phyloP scores from a whole-genome alignment of 2,113 vertebrate genomes.

The Piliocolobus tephrosceles region DNA sequence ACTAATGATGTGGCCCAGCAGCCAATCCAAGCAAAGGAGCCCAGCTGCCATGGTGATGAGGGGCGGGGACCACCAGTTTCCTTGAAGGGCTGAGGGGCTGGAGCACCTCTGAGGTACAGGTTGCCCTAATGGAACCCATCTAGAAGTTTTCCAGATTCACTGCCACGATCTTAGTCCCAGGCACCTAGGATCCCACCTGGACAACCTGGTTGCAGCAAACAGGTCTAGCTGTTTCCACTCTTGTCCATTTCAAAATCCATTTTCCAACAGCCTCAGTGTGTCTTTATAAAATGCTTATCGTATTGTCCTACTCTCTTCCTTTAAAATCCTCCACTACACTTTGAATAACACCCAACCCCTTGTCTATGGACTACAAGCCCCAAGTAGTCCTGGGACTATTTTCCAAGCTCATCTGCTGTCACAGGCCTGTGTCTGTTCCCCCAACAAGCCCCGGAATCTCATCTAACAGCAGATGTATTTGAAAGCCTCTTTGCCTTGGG shows the following conservation, averaged over 20 bases:
- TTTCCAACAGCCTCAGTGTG: background rate
- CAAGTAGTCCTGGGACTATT: background rate
- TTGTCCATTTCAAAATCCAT: background rate
- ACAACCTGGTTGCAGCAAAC: background rate
- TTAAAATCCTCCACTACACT: background rate
- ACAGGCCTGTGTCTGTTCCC: background rate
- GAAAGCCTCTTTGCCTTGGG: background rate
- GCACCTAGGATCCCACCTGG: background rate
- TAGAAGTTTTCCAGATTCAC: slow-evolving; percentile 8
- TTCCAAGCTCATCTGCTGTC: background rate
- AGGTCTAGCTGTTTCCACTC: background rate
- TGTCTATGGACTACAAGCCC: background rate
- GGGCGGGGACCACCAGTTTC: background rate
- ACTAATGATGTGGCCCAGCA: background rate
- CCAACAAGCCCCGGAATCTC: background rate
- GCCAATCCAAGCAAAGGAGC: slow-evolving; percentile 49
- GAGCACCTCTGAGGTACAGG: background rate
- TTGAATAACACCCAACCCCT: background rate
- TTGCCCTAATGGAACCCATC: background rate
- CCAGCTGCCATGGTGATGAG: slow-evolving; percentile 59
- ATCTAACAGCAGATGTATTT: background rate
- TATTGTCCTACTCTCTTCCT: background rate
- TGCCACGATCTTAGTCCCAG: background rate
- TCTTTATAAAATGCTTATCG: background rate
- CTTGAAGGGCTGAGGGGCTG: background rate